phyloP scores from a whole-genome alignment of 2,797 vertebrate species.

The Scyliorhinus canicula region DNA sequence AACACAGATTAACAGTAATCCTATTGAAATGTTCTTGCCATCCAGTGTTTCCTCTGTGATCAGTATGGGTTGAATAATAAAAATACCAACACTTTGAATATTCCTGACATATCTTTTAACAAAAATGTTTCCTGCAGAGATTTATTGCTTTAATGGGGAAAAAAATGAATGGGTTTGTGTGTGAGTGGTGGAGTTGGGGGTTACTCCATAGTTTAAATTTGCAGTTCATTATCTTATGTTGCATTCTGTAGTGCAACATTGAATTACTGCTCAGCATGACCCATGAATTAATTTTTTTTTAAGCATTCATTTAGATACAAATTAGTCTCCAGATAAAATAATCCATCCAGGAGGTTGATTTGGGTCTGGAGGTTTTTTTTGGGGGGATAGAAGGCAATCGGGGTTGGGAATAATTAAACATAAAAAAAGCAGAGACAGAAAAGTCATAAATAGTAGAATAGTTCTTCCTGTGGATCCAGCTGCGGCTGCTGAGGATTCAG shows the following conservation, averaged over 20 bases:
- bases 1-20: not conserved
- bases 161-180: not conserved
- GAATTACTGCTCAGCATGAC: not conserved
- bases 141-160: not conserved
- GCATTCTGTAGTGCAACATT: not conserved
- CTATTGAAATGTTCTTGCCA: not conserved
- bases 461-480: not conserved
- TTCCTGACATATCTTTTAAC: not conserved
- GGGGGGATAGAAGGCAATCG: not conserved
- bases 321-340: not conserved
- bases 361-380: not conserved
- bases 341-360: not conserved
- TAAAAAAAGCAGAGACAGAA: not conserved
- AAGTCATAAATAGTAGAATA: not conserved
- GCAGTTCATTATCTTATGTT: not conserved
- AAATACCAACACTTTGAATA: not conserved
- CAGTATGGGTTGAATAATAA: not conserved
- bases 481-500: not conserved
- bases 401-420: not conserved
- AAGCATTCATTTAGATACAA: not conserved
- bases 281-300: not conserved
- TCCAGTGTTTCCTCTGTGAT: not conserved
- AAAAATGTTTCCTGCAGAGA: not conserved
- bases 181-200: not conserved
- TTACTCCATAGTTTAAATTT: not conserved